Evolutionary conservation across 2,888 invertebrate species (phyloP), one percentile per base, ranked within the genome.

Genomic region (Villa cingulata): DNA sequence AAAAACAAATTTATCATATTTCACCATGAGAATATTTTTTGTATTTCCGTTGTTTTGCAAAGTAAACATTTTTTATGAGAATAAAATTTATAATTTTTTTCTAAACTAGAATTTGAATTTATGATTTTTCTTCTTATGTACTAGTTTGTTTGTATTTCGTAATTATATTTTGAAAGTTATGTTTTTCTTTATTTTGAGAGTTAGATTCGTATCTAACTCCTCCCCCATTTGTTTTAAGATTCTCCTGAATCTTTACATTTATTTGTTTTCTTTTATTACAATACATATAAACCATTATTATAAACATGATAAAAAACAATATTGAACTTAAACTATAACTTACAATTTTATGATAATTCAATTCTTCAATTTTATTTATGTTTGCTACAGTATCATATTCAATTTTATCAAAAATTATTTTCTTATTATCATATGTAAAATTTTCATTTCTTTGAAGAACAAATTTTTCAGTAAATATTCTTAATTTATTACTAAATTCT

Each of bases 261-360:
- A 34, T 16, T 15, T 43, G 5, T 18, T 34, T 36, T 34, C 17
- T n/a, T 43, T 17, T 19, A 7, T 23, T 23, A 23, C 23, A 23
- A 23, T 23, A 23, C 7, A 23, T 23, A 23, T 23, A 23, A 23
- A 23, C 23, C 7, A 23, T 23, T 23, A 23, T 23, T 6, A 23
- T 23, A 4, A 23, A 23, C 7, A 7, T 23, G 7, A 23, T 6
- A 6, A 7, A 23, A 23, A 23, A 36, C 32, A 34, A 4, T 19
- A 14, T 16, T 9, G 43, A 16, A 17, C 43, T 34, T 34, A 43
- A 18, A 19, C 43, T 43, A 19, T 43, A 43, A 18, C 15, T 16
- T 15, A 23, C 43, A 43, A 43, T 43, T 43, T 43, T 34, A 19
- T 43, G 36, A 36, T 43, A 43, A 2, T 19, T 43, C 5, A 34